A percentile compares a stretch with the other conserved stretches of the same genome.
Conservation (phyloP, 2,888 invertebrate genomes). For the Lepidocyrtinus sp. region DNA sequence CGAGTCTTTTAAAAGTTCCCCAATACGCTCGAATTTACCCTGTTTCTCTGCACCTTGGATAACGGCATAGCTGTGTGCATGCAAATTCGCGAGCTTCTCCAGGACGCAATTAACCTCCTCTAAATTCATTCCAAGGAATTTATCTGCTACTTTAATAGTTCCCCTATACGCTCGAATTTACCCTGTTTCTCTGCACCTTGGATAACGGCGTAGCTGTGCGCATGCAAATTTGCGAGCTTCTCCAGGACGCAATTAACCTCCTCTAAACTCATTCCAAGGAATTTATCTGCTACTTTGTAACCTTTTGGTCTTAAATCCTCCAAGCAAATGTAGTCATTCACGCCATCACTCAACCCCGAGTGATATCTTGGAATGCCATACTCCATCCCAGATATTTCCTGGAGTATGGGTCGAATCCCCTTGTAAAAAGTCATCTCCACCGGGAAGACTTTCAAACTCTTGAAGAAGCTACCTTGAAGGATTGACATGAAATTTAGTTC, state of each 20-base stretch:
- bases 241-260: constrained; percentile 35
- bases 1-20: no score
- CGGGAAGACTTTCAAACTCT: not conserved
- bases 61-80: constrained; percentile 35
- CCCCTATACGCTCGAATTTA: no score
- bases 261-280: not conserved
- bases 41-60: no score
- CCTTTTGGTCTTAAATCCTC: constrained; percentile 59
- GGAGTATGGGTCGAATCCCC: not conserved
- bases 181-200: no score
- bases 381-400: constrained; percentile 3
- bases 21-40: no score
- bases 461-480: not conserved
- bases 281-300: constrained; percentile 55
- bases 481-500: constrained; percentile 10
- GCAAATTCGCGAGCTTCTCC: constrained; percentile 34
- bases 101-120: constrained; percentile 30
- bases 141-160: constrained; percentile 57
- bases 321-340: constrained; percentile 45
- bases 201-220: constrained; percentile 33
- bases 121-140: constrained; percentile 19
- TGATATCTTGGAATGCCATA: constrained; percentile 14
- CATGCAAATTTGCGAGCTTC: constrained; percentile 38
- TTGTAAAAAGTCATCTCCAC: constrained; percentile 24
- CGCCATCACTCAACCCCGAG: constrained; percentile 38